Base-by-base conservation (phyloP, 2,888 invertebrate species). In the Scaeva pyrastri region DNA sequence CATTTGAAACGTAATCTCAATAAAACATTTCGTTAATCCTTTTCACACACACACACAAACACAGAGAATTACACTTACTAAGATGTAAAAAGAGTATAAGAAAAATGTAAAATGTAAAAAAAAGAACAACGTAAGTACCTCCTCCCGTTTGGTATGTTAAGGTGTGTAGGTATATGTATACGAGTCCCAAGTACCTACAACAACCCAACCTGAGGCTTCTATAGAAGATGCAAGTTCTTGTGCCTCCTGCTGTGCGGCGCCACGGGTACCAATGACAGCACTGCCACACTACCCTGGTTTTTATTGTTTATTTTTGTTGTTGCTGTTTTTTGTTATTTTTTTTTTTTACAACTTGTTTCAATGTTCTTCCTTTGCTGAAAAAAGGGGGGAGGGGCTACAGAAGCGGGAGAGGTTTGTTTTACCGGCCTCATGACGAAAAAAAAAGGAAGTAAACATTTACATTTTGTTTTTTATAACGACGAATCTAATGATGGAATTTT, bases 1-100 rank as follows among this genome's bases (percentile, higher is more conserved):
- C 70, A 74, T 78, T 75, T 71, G 71, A 43, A 79, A 75, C 52
- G 72, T 76, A 76, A 85, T 85, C 85, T 76, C 72, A 60, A 80
- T 80, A 73, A 79, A 80, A 80, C 80, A 80, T 76, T 73, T 76
- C 56, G 48, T 73, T 72, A 81, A 77, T 85, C 85, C 81, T 70
- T 81, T 73, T 64, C 60, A 72, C 73, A 74, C 68, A 72, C n/a
- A n/a, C n/a, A n/a, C n/a, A n/a, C n/a, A n/a, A n/a, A n/a, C n/a
- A n/a, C n/a, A n/a, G n/a, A n/a, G 68, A 39, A 58, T 70, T 71
- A 74, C 55, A 48, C 41, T 56, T 72, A 66, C 76, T 73, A 39
- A 55, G 66, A 71, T 16, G 52, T 58, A 66, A 68, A 58, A 36
- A n/a, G 12, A 36, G 16, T 11, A 23, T 26, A 66, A 56, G 1